Evolutionary conservation across 2,888 invertebrate genomes (phyloP).

Genomic region (Watsonalla cultraria): DNA sequence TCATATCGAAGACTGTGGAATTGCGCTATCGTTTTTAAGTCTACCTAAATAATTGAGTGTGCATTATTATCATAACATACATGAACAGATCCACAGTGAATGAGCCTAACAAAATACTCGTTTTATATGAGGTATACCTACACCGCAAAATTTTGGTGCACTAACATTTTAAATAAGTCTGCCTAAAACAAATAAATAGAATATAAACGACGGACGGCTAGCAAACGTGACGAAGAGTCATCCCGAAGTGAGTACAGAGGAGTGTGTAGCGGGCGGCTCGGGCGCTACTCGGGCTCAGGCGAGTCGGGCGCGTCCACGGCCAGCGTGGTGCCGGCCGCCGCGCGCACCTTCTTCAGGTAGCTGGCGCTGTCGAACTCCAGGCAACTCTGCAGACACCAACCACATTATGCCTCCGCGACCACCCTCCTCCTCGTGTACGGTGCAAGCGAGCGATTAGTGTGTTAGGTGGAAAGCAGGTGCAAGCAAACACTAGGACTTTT

Average conservation of each 20-base stretch:
- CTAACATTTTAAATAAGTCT: conserved; percentile 64
- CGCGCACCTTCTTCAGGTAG: conserved; percentile 68
- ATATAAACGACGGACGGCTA: conserved; percentile 33
- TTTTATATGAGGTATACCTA: conserved; percentile 34
- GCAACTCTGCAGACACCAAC: conserved; percentile 64
- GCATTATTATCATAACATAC: conserved; percentile 34
- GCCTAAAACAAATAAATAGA: conserved; percentile 33
- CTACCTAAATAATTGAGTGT: conserved; percentile 4
- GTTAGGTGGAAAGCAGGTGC: conserved; percentile 42
- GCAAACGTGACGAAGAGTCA: conserved; percentile 5
- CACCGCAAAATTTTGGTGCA: conserved; percentile 63
- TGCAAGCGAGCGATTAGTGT: conserved; percentile 4
- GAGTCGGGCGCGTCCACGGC: conserved; percentile 71
- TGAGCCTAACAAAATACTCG: conserved; percentile 29
- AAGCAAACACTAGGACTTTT: conserved; percentile 59
- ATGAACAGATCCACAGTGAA: conserved; percentile 36
- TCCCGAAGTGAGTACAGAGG: conserved; percentile 12
- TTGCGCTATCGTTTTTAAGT: conserved; percentile 2
- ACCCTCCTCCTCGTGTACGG: not conserved
- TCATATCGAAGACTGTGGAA: conserved; percentile 6
- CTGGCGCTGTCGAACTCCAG: conserved; percentile 76
- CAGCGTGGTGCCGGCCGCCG: conserved; percentile 59
- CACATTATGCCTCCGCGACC: conserved; percentile 16
- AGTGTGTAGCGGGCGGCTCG: conserved; percentile 17
- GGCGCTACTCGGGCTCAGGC: conserved; percentile 68